A percentile compares a stretch with the other conserved stretches of the same genome.
Conservation (phyloP, 2,888 invertebrate genomes). For the Drosophila siamana region DNA sequence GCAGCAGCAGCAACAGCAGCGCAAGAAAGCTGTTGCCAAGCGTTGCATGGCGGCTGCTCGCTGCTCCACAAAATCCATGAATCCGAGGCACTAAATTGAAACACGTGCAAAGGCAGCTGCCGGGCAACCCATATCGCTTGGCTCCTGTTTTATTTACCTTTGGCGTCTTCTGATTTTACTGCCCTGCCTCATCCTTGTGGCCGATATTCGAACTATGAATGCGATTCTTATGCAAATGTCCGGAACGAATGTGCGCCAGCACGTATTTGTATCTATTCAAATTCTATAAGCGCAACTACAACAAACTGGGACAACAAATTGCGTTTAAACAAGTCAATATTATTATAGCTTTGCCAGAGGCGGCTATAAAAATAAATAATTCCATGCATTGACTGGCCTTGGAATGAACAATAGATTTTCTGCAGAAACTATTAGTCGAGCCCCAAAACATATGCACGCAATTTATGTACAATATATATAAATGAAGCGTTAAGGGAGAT, state of each 20-base stretch:
- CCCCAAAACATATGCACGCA: neutral
- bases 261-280: slow-evolving; percentile 27
- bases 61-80: slow-evolving; percentile 12
- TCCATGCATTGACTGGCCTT: slow-evolving; percentile 8
- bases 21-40: slow-evolving; percentile 23
- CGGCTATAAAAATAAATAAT: slow-evolving; percentile 45
- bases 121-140: slow-evolving; percentile 18
- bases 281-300: slow-evolving; percentile 22
- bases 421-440: neutral
- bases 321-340: slow-evolving; percentile 44
- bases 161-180: slow-evolving; percentile 18
- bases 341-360: slow-evolving; percentile 24
- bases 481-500: too few species aligned
- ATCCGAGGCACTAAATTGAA: slow-evolving; percentile 49
- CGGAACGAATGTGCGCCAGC: slow-evolving; percentile 33
- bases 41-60: neutral
- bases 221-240: slow-evolving; percentile 65
- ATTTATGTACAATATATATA: too few species aligned
- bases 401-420: slow-evolving; percentile 12
- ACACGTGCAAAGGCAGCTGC: slow-evolving; percentile 36
- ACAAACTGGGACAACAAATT: slow-evolving; percentile 25
- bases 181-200: neutral
- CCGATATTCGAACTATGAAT: slow-evolving; percentile 60
- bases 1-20: too few species aligned
- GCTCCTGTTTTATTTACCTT: slow-evolving; percentile 46